phyloP scores from a whole-genome alignment of 2,797 vertebrate genomes.

The Danio tinwini region DNA sequence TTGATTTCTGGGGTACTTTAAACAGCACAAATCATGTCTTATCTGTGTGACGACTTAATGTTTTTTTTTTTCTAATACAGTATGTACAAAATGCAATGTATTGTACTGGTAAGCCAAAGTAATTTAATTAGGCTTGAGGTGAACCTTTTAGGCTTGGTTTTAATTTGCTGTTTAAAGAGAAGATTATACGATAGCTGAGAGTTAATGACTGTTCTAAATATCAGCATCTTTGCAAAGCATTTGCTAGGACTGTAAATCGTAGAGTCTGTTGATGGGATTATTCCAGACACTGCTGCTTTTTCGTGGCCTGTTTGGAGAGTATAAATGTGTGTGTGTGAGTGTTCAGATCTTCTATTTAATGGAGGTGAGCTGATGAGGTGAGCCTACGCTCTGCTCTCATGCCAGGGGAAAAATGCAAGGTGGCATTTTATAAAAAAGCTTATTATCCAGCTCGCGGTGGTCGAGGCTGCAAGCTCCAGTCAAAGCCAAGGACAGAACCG shows the following conservation, averaged over 20 bases:
- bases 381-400: slow-evolving; percentile 30
- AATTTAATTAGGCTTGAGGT: slow-evolving; percentile 63
- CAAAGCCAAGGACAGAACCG: slow-evolving; percentile 30
- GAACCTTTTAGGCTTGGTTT: slow-evolving; percentile 27
- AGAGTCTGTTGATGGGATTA: slow-evolving; percentile 43
- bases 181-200: slow-evolving; percentile 24
- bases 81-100: slow-evolving; percentile 6
- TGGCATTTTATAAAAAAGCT: slow-evolving; percentile 53
- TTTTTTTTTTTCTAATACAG: slow-evolving; percentile 44
- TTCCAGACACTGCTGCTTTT: slow-evolving; percentile 44
- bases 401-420: slow-evolving; percentile 53
- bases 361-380: slow-evolving; percentile 41
- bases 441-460: slow-evolving; percentile 43
- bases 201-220: slow-evolving; percentile 32
- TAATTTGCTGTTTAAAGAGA: slow-evolving; percentile 46
- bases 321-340: not conserved
- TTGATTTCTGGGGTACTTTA: not conserved
- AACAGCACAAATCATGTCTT: slow-evolving; percentile 7
- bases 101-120: slow-evolving; percentile 48
- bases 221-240: slow-evolving; percentile 1
- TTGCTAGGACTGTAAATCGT: slow-evolving; percentile 23
- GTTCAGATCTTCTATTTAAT: slow-evolving; percentile 40
- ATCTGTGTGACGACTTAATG: not conserved
- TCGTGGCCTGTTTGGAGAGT: not conserved
- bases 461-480: not conserved